Evolutionary conservation across 2,113 vertebrate genomes (phyloP), one percentile per base, ranked within the genome.

Genomic region (Diadophis punctatus): DNA sequence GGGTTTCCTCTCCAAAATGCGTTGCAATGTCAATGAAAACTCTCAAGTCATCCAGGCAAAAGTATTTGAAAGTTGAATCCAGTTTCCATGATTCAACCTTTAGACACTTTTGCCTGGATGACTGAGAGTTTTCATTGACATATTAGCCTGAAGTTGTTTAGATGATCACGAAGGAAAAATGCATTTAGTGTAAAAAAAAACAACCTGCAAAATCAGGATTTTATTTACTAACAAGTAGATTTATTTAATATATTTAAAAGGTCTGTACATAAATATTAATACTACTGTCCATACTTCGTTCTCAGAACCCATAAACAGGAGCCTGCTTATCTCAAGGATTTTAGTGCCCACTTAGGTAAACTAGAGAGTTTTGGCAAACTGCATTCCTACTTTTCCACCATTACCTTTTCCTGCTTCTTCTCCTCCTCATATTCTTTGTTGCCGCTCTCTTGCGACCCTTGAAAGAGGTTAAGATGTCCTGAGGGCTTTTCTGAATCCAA

Each of bases 371-470:
- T 80, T 80, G 18, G 18, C 7, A 80, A 43, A 22, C 34, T 43
- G 4, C 12, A 43, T 39, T 49, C 11, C 56, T 30, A 3, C 11
- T 27, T 60, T 3, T 16, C 88, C 1, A 2, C 1, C 1, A 22
- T 1, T 87, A 99, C 98, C 96, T 98, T 97, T 93, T 99, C 98
- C 34, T 98, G 98, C 23, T 97, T 98, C 94, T 99, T 99, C 56
- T 99, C 98, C 90, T 97, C 98, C 34, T 98, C 97, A 0, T 99
- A 98, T 43, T 99, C 98, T 88, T 96, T 97, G 52, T 99, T 99
- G 68, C 98, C 97, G 34, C 96, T 96, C 93, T 98, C 98, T 86
- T 98, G 98, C 92, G 98, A 87, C 74, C 96, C 97, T 58, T 97
- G 97, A 84, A 99, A 98, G 39, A 99, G 97, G 94, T 98, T 98